Evolutionary conservation across 2,113 vertebrate genomes (phyloP).

Genomic region (Orycteropus afer): DNA sequence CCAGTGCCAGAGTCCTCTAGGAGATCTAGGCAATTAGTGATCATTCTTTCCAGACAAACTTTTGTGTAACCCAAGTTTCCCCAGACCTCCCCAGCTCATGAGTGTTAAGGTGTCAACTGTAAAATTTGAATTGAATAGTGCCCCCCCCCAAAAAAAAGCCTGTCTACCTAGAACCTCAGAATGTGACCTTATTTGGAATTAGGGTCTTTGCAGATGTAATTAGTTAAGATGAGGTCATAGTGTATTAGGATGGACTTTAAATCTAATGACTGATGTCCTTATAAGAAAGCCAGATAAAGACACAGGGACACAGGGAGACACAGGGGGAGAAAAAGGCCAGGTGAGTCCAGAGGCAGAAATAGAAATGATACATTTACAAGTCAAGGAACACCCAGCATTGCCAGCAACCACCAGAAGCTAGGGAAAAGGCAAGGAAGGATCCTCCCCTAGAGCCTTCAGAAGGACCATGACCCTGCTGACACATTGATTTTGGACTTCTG

Average conservation of each 20-base stretch:
- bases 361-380: too few relatives aligned
- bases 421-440: too few relatives aligned
- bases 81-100: background rate
- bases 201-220: background rate
- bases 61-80: background rate
- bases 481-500: too few relatives aligned
- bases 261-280: background rate
- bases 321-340: background rate
- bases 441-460: too few relatives aligned
- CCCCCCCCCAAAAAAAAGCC: background rate
- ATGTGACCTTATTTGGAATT: background rate
- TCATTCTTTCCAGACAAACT: background rate
- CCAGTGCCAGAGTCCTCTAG: background rate
- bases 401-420: too few relatives aligned
- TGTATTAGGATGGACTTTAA: background rate
- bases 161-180: background rate
- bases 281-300: background rate
- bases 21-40: background rate
- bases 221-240: background rate
- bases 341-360: too few relatives aligned
- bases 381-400: too few relatives aligned
- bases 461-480: too few relatives aligned
- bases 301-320: background rate
- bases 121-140: background rate
- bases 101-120: background rate